Evolutionary conservation across 1,140 invertebrate genomes (phyloP).

Genomic region (Charaxes varanes): DNA sequence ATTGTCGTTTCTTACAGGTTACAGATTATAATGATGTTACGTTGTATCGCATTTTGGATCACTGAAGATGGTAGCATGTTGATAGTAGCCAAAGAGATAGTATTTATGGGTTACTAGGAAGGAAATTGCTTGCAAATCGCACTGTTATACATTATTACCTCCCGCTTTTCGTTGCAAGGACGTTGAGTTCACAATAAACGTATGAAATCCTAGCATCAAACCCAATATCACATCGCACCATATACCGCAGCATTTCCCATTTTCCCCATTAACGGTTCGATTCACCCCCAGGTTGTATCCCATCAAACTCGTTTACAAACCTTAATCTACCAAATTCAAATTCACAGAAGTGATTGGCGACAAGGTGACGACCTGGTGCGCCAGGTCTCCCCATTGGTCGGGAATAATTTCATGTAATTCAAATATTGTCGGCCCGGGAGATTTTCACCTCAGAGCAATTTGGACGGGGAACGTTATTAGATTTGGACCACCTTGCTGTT

Average conservation of each 20-base stretch:
- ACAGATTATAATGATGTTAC: no score
- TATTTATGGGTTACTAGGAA: no score
- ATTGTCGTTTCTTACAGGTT: no score
- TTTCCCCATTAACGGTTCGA: conserved; percentile 14
- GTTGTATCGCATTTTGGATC: no score
- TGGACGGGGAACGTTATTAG: conserved; percentile 52
- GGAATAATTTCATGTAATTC: conserved; percentile 55
- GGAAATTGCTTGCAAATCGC: no score
- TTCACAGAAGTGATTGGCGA: conserved; percentile 41
- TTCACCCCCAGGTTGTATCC: conserved; percentile 28
- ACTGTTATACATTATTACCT: no score
- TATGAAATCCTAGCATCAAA: no score
- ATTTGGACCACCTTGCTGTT: conserved; percentile 42
- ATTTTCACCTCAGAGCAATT: conserved; percentile 59
- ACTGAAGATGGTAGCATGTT: no score
- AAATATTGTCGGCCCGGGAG: conserved; percentile 56
- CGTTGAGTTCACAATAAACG: no score
- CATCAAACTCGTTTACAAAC: conserved; percentile 27
- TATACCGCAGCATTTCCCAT: background rate
- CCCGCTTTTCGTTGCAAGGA: no score
- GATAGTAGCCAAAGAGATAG: no score
- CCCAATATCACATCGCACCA: no score
- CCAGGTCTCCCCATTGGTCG: conserved; percentile 37
- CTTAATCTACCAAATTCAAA: conserved; percentile 48
- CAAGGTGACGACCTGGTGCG: conserved; percentile 4